Conservation (phyloP, 2,797 vertebrate genomes). For the Micromesistius poutassou region DNA sequence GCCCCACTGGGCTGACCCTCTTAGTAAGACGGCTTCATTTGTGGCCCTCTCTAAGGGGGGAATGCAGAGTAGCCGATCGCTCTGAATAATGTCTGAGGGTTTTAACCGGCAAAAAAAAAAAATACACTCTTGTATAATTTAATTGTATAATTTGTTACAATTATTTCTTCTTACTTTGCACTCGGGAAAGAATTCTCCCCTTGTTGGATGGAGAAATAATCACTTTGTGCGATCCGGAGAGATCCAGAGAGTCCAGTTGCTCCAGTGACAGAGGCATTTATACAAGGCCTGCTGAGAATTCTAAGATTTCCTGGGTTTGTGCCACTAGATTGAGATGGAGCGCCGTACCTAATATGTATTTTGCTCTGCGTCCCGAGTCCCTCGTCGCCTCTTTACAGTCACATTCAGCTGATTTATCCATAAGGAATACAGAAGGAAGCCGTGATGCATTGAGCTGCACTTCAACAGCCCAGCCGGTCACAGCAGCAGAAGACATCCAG, state of each 20-base stretch:
- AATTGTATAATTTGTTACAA: not conserved
- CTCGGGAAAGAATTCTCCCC: not conserved
- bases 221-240: not conserved
- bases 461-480: conserved; percentile 30
- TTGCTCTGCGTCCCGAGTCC: conserved; percentile 30
- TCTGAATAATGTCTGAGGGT: not conserved
- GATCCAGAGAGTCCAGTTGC: not conserved
- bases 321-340: conserved; percentile 38
- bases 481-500: conserved; percentile 26
- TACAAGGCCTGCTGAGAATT: not conserved
- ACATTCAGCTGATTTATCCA: conserved; percentile 53
- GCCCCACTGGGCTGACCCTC: not conserved
- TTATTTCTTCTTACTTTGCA: not conserved
- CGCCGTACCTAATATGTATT: conserved; percentile 24
- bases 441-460: conserved; percentile 31
- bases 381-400: conserved; percentile 51
- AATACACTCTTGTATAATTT: not conserved
- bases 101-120: not conserved
- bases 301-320: conserved; percentile 6
- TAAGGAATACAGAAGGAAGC: conserved; percentile 37
- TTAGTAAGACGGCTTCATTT: not conserved
- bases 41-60: not conserved
- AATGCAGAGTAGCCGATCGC: not conserved
- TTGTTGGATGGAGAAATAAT: not conserved
- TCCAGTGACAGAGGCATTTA: not conserved